A percentile compares a stretch with the other conserved stretches of the same genome.
These are phyloP conservation scores for Lepeophtheirus nordmannii DNA, from an alignment of 2,888 invertebrate species.

Conservation along the genomic window DNA sequence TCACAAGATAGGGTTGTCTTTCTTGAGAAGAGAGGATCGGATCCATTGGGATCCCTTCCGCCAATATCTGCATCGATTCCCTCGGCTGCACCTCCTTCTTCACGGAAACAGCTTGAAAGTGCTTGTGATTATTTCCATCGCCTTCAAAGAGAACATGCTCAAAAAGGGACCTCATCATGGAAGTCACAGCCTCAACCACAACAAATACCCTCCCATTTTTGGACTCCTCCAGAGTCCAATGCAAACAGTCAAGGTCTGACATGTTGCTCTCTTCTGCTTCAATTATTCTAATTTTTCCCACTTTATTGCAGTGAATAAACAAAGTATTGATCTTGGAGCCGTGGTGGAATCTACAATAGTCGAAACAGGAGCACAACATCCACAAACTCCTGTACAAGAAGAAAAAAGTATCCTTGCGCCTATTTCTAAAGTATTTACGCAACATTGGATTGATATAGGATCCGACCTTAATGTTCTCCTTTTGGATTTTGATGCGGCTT, in stretches of 20 bases:
- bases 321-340: conserved; percentile 15
- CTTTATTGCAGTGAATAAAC: not conserved
- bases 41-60: not conserved
- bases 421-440: not conserved
- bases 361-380: not conserved
- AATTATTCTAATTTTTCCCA: too few relatives aligned
- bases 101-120: not conserved
- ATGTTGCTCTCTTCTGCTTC: too few relatives aligned
- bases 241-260: too few relatives aligned
- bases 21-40: not conserved
- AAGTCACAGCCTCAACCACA: too few relatives aligned
- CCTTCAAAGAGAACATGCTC: too few relatives aligned
- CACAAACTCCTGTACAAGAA: not conserved
- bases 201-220: too few relatives aligned
- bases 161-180: too few relatives aligned
- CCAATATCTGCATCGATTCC: too few relatives aligned
- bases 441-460: conserved; percentile 21
- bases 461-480: not conserved
- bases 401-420: conserved; percentile 5
- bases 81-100: not conserved
- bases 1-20: not conserved
- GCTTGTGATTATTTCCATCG: not conserved
- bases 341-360: conserved; percentile 17
- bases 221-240: too few relatives aligned
- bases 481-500: conserved; percentile 15